Conservation (phyloP, 2,888 invertebrate genomes). For the Nipponacmea schrenckii region DNA sequence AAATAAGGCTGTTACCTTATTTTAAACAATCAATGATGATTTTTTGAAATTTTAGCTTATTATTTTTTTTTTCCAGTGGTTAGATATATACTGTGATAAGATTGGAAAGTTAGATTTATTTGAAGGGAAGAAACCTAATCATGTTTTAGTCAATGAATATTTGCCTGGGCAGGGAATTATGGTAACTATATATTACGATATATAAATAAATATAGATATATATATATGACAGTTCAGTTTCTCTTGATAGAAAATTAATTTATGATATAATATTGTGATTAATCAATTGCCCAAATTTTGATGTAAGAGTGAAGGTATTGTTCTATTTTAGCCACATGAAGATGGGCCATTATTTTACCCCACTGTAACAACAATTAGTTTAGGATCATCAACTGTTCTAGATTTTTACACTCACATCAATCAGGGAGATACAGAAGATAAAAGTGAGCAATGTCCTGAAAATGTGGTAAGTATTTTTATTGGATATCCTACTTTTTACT, state of each 20-base stretch:
- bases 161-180: constrained; percentile 93
- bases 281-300: neutral
- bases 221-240: no score
- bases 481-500: neutral
- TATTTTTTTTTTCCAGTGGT: constrained; percentile 74
- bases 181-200: constrained; percentile 69
- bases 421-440: neutral
- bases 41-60: neutral
- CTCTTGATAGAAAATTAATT: no score
- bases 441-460: neutral
- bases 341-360: constrained; percentile 96
- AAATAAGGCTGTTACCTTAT: no score
- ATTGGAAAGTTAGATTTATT: constrained; percentile 79
- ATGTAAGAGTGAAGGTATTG: no score
- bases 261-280: no score
- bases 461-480: neutral
- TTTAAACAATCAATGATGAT: no score
- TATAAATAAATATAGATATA: no score
- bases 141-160: constrained; percentile 95
- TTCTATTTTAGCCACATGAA: constrained; percentile 79
- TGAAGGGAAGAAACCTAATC: constrained; percentile 83
- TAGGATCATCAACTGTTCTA: constrained; percentile 90
- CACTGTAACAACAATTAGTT: constrained; percentile 89
- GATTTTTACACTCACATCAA: constrained; percentile 76
- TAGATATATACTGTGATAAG: constrained; percentile 78